A percentile compares a stretch with the other conserved stretches of the same genome.
These are phyloP conservation scores for Pangasianodon gigas DNA, from an alignment of 2,113 vertebrate genomes.

Conservation along the genomic window DNA sequence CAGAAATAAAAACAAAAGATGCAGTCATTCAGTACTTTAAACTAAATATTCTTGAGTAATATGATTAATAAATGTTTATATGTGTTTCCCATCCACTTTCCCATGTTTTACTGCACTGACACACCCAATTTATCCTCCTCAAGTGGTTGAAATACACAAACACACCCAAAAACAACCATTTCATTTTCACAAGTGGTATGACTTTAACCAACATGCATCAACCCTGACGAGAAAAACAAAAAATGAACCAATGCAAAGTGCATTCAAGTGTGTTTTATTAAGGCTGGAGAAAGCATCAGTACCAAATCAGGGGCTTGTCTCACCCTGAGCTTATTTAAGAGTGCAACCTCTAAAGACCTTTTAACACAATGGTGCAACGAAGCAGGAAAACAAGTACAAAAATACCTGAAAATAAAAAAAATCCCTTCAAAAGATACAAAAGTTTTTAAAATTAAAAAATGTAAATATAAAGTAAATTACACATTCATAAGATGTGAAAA, in stretches of 20 bases:
- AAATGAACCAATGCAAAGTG: background rate
- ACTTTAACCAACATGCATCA: background rate
- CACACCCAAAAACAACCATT: background rate
- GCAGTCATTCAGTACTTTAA: background rate
- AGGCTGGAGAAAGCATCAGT: conserved; percentile 31
- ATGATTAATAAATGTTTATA: background rate
- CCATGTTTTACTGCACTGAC: background rate
- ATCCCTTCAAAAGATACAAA: background rate
- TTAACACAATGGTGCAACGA: conserved; percentile 2
- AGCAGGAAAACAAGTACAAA: conserved; percentile 10
- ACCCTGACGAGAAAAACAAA: background rate
- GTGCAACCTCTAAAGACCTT: conserved; percentile 4
- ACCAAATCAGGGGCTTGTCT: conserved; percentile 4
- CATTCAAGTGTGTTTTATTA: conserved; percentile 22
- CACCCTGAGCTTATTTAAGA: conserved; percentile 27
- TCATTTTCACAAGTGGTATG: background rate
- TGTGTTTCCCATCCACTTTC: background rate
- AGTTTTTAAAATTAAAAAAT: background rate
- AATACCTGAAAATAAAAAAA: background rate
- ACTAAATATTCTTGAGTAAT: background rate
- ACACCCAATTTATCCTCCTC: background rate
- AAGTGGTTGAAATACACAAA: background rate
- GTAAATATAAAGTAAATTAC: background rate
- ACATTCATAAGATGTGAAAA: background rate
- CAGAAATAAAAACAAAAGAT: background rate